These are phyloP conservation scores for Gambusia yucatana DNA, from an alignment of 2,797 vertebrate genomes.

Conservation along the genomic window DNA sequence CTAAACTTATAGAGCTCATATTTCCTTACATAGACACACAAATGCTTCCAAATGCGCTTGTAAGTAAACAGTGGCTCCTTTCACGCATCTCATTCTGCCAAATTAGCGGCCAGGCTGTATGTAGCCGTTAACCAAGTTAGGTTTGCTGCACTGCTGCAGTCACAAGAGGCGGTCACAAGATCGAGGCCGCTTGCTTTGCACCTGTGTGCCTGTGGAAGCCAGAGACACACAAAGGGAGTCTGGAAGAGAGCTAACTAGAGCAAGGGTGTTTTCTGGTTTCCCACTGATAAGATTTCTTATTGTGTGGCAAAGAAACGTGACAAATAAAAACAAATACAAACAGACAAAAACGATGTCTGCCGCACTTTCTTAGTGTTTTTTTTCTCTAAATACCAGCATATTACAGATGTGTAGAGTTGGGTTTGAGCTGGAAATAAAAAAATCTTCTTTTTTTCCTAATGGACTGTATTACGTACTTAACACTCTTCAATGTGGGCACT, in stretches of 20 bases:
- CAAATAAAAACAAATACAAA: conserved; percentile 19
- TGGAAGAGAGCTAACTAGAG: conserved; percentile 33
- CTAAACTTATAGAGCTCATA: conserved; percentile 39
- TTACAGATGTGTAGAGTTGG: not conserved
- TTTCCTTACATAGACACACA: conserved; percentile 16
- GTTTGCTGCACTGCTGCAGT: conserved; percentile 72
- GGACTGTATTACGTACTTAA: not conserved
- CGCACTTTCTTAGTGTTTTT: conserved; percentile 39
- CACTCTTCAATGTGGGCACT: not conserved
- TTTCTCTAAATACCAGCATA: conserved; percentile 17
- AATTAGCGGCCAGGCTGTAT: conserved; percentile 74
- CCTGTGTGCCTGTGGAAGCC: conserved; percentile 54
- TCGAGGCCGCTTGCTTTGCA: conserved; percentile 60
- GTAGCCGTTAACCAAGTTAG: conserved; percentile 73
- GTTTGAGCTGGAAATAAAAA: not conserved
- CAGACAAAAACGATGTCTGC: conserved; percentile 40
- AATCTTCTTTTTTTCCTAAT: not conserved
- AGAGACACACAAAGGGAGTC: conserved; percentile 22
- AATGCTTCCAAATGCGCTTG: conserved; percentile 41
- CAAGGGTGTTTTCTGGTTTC: conserved; percentile 33
- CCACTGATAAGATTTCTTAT: conserved; percentile 42
- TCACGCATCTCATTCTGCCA: conserved; percentile 73
- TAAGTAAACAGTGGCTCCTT: conserved; percentile 76
- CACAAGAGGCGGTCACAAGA: conserved; percentile 81
- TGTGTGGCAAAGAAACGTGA: conserved; percentile 27